Base-by-base conservation (phyloP, 2,113 vertebrate species). In the Microcebus tavaratra region DNA sequence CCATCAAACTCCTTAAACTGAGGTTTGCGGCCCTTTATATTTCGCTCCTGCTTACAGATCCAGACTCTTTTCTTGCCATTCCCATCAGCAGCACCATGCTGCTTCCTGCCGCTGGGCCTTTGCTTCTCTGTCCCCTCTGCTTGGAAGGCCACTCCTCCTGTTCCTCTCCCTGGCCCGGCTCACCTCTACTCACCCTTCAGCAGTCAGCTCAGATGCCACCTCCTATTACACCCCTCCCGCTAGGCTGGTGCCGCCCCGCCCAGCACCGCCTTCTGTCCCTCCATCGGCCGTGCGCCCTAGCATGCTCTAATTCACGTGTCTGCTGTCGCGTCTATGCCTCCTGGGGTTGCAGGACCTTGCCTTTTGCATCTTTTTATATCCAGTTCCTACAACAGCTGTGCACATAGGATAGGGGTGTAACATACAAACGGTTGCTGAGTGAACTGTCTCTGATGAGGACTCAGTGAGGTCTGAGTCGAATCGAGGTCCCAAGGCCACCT, bases 401-500 rank as follows among this genome's bases (percentile, higher is more conserved):
- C 18, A 6, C 3, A 5, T 0, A 17, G 86, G 36, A 36, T 18
- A 27, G 23, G 12, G 65, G 48, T 13, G 25, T 2, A 25, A 8
- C 8, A 17, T n/a, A 6, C 2, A 0, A 61, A 70, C 5, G 63
- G 63, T 23, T 15, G 25, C 12, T 65, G n/a, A 82, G 39, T 25
- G 7, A 18, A 2, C 10, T 55, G 42, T 36, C 8, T 59, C 50
- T 65, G 29, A 5, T 48, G 65, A 36, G 53, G 63, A 87, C 36
- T 59, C 55, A 3, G 13, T 0, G 2, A 57, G 21, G 7, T 29
- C 23, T 27, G 8, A 15, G 34, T 15, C n/a, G 8, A 15, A 29
- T 15, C n/a, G 48, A 9, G 31, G 29, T 61, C 21, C 14, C 18
- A 6, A 8, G 70, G 27, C 45, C 34, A 34, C 0, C 0, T 21